Conservation (phyloP, 2,888 invertebrate species). For the Drosophila pegasa region DNA sequence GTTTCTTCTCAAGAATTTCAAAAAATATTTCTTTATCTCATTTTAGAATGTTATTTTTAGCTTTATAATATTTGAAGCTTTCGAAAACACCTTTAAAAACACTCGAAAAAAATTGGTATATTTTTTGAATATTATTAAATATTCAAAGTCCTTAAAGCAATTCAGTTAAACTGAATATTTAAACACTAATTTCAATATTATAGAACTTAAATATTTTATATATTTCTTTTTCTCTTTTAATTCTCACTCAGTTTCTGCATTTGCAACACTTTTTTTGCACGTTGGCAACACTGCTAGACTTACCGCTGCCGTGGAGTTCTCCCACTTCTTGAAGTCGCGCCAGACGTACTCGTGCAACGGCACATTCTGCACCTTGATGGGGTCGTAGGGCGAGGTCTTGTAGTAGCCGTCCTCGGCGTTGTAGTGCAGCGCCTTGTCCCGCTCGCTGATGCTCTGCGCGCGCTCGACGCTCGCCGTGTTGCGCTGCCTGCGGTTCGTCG, state of each 20-base stretch:
- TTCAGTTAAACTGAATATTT: too few species aligned
- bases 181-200: not conserved
- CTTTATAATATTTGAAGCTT: not conserved
- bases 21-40: not conserved
- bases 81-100: not conserved
- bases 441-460: constrained; percentile 66
- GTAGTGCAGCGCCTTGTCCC: constrained; percentile 79
- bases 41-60: not conserved
- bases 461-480: constrained; percentile 76
- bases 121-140: too few species aligned
- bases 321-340: constrained; percentile 88
- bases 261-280: not conserved
- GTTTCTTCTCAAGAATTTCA: not conserved
- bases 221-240: not conserved
- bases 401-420: constrained; percentile 81
- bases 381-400: constrained; percentile 86
- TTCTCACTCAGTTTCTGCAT: not conserved
- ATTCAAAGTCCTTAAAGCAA: too few species aligned
- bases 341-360: constrained; percentile 88
- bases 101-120: constrained; percentile 1
- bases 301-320: constrained; percentile 87
- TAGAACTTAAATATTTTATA: not conserved
- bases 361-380: constrained; percentile 85
- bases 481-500: constrained; percentile 68
- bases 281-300: constrained; percentile 80